A percentile compares a stretch with the other conserved stretches of the same genome.
phyloP scores from a whole-genome alignment of 2,113 vertebrate genomes.

The Perca schrenkii region DNA sequence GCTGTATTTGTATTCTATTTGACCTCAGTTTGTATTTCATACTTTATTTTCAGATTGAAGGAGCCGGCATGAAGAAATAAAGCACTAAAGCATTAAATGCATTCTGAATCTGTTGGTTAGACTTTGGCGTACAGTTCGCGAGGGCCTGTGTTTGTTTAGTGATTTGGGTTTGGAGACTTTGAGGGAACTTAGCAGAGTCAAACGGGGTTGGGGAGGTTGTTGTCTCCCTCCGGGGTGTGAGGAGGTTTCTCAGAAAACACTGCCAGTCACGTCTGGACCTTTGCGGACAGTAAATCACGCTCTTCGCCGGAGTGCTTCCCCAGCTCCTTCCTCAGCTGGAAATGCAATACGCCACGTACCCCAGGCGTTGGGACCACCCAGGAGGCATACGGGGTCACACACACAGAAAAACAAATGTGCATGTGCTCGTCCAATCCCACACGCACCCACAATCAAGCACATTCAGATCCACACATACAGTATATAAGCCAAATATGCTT shows the following conservation, averaged over 20 bases:
- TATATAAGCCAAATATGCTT: constrained; percentile 31
- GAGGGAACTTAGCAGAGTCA: constrained; percentile 11
- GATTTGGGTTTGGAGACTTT: constrained; percentile 52
- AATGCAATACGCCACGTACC: constrained; percentile 72
- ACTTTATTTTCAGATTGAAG: background rate
- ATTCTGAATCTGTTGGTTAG: constrained; percentile 26
- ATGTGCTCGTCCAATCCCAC: constrained; percentile 34
- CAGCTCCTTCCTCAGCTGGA: constrained; percentile 69
- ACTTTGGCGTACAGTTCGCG: constrained; percentile 16
- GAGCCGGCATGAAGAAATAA: background rate
- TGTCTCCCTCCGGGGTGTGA: constrained; percentile 49
- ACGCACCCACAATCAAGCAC: constrained; percentile 20
- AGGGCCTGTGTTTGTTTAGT: constrained; percentile 46
- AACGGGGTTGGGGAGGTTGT: constrained; percentile 56
- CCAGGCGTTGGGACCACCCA: constrained; percentile 76
- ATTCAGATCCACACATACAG: constrained; percentile 25
- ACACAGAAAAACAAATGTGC: constrained; percentile 61
- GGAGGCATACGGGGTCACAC: constrained; percentile 62
- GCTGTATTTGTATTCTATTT: background rate
- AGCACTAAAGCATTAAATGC: constrained; percentile 16
- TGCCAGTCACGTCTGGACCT: constrained; percentile 71
- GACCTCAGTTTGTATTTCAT: background rate
- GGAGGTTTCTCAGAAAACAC: constrained; percentile 71
- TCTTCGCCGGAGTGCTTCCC: constrained; percentile 59
- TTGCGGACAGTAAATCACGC: constrained; percentile 74